Percentiles rank a stretch among this genome's conserved stretches.
Evolutionary conservation across 2,797 vertebrate genomes (phyloP).

Genomic region (Jordanella pulchra): DNA sequence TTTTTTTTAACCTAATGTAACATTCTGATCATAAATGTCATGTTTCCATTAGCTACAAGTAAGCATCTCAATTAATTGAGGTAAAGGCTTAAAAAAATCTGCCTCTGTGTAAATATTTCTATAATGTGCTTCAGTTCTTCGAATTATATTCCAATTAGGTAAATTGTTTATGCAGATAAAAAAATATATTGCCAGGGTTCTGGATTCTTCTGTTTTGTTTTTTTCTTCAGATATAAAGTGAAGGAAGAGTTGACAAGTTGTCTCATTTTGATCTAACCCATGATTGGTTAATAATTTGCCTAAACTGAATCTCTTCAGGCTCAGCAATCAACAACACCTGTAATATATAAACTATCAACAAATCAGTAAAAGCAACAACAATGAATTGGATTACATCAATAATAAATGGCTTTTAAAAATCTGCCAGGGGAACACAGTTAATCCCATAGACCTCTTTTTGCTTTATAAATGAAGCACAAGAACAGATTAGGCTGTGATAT

Average conservation of each 20-base stretch:
- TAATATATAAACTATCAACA: constrained; percentile 45
- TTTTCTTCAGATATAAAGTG: too few relatives aligned
- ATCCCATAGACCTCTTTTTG: constrained; percentile 66
- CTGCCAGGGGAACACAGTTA: constrained; percentile 60
- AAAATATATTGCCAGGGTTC: too few relatives aligned
- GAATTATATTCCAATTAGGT: not conserved
- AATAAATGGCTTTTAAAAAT: constrained; percentile 63
- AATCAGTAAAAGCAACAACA: constrained; percentile 51
- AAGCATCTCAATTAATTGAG: not conserved
- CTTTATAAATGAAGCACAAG: constrained; percentile 53
- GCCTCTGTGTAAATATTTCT: not conserved
- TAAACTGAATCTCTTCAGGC: constrained; percentile 22
- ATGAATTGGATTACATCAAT: constrained; percentile 72
- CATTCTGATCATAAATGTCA: not conserved
- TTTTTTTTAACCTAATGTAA: not conserved
- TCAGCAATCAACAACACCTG: constrained; percentile 44
- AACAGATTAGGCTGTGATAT: constrained; percentile 43
- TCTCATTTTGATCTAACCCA: constrained; percentile 1
- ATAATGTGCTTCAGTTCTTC: not conserved
- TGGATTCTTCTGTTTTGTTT: too few relatives aligned
- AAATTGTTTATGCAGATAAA: too few relatives aligned
- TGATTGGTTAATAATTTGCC: constrained; percentile 15
- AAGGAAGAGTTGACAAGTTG: not conserved
- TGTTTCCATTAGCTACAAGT: not conserved
- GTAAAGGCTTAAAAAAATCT: not conserved